These are phyloP conservation scores for Diadumene lineata DNA, from an alignment of 92 coral and sea anemone species.

Conservation along the genomic window DNA sequence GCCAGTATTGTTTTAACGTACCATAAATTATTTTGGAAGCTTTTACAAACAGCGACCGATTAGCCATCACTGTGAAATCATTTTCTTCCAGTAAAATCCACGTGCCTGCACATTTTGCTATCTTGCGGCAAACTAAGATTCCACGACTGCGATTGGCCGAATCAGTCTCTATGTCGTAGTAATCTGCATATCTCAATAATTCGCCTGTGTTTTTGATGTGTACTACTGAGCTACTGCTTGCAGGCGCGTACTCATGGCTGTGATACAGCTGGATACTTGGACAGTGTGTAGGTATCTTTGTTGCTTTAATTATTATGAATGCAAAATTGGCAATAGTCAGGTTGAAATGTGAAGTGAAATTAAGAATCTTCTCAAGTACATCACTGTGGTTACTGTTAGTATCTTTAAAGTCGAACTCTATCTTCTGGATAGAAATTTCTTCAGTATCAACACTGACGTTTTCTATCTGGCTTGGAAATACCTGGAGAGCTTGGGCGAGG, in stretches of 20 bases:
- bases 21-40: conserved; percentile 14
- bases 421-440: not conserved
- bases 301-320: conserved; percentile 29
- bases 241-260: conserved; percentile 18
- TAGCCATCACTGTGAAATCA: conserved; percentile 23
- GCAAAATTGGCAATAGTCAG: conserved; percentile 6
- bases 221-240: conserved; percentile 23
- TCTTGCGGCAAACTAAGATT: conserved; percentile 39
- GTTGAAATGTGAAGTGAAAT: conserved; percentile 14
- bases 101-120: conserved; percentile 27
- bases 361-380: not conserved
- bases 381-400: not conserved
- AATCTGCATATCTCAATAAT: conserved; percentile 10
- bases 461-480: not conserved
- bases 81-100: conserved; percentile 2
- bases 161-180: not conserved
- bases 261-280: conserved; percentile 17
- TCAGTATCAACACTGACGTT: not conserved
- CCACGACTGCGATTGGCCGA: not conserved
- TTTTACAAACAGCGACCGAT: conserved; percentile 35
- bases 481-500: not conserved
- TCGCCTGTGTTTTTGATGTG: conserved; percentile 24
- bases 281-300: conserved; percentile 16
- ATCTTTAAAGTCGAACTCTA: not conserved
- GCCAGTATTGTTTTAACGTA: conserved; percentile 1